Evolutionary conservation across 2,113 vertebrate genomes (phyloP), one percentile per base, ranked within the genome.

Genomic region (Aix galericulata): DNA sequence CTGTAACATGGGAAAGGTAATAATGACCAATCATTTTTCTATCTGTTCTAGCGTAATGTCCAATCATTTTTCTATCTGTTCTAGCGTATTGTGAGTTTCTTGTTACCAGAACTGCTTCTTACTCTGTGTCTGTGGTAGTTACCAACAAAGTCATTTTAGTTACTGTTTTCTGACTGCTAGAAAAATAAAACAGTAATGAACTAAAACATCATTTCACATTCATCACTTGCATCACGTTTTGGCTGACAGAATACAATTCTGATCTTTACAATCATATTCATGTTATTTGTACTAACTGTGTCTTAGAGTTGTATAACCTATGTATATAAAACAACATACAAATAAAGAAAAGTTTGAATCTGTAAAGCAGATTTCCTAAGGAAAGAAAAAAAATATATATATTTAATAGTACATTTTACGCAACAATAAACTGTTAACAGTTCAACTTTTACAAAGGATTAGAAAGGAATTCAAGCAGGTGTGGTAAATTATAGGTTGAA

Each of bases 351-450:
- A 20, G 5, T 21, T 80, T 25, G 23, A 58, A 86, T 92, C 53
- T 46, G 18, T 82, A 76, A 86, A 90, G 22, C 16, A 69, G 64
- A 27, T 53, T 93, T 93, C n/a, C 59, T 62, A 84, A 18, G 11
- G 44, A 72, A 94, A 80, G 40, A 50, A 68, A 86, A 87, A 87
- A 60, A 4, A 79, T 64, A 59, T 36, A 3, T 53, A 7, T 74
- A 36, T 55, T 92, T 93, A 94, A 69, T 86, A 88, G 48, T 66
- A 21, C 2, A 8, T 17, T 94, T 95, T 64, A 75, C 29, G 32
- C 48, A 91, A 91, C 55, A 93, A 67, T 89, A 92, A 94, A 80
- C 12, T 67, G 34, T 67, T 92, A 92, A 86, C 60, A 81, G 32
- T 16, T 93, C 59, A 77, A 46, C 13, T 48, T 87, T 89, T 86